phyloP scores from a whole-genome alignment of 2,113 vertebrate genomes.

The Vulpes ferrilata region DNA sequence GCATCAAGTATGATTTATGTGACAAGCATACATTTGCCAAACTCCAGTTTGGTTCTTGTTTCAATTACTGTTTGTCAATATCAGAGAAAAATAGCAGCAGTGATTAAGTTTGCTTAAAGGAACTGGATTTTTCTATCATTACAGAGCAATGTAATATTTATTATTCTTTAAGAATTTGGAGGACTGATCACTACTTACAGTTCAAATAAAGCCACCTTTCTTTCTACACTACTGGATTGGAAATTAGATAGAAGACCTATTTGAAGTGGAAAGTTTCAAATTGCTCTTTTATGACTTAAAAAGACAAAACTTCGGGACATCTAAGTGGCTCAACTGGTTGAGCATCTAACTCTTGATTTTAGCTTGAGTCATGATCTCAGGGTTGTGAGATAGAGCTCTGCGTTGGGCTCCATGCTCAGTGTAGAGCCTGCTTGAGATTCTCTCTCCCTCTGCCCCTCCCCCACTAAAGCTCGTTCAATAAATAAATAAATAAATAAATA shows the following conservation, averaged over 20 bases:
- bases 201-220: neutral
- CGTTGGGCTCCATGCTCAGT: neutral
- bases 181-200: neutral
- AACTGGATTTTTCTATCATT: neutral
- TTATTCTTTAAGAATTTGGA: conserved; percentile 17
- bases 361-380: neutral
- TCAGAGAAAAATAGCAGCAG: neutral
- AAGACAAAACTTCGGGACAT: neutral
- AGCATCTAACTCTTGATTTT: neutral
- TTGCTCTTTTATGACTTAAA: neutral
- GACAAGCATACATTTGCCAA: neutral
- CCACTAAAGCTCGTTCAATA: neutral
- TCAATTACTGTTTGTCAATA: neutral
- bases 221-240: neutral
- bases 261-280: neutral
- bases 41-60: neutral
- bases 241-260: neutral
- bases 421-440: neutral
- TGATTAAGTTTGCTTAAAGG: neutral
- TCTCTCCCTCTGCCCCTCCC: neutral
- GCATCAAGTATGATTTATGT: neutral
- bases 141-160: neutral
- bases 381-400: neutral
- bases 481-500: neutral
- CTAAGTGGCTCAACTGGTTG: neutral